Percentiles rank a stretch among this genome's conserved stretches.
phyloP scores from a whole-genome alignment of 2,888 invertebrate species.

The Palloptera scutellata region DNA sequence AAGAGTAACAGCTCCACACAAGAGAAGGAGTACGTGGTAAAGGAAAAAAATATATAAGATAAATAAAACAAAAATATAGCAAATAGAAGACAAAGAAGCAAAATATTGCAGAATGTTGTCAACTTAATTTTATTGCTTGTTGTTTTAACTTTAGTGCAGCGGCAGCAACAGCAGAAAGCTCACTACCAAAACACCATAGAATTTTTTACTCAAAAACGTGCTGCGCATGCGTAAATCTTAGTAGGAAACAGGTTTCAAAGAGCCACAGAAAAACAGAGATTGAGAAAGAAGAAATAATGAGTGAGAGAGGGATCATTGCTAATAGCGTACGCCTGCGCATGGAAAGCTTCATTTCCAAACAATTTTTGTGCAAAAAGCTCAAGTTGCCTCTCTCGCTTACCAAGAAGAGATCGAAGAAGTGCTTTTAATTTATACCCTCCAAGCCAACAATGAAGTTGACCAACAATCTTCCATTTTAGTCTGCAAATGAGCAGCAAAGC shows the following conservation, averaged over 20 bases:
- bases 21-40: no score
- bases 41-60: conserved; percentile 14
- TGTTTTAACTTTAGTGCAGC: not conserved
- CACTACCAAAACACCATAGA: not conserved
- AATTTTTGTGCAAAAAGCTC: no score
- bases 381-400: not conserved
- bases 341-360: not conserved
- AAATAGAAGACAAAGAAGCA: conserved; percentile 27
- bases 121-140: no score
- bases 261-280: not conserved
- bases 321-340: not conserved
- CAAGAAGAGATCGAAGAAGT: conserved; percentile 11
- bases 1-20: no score
- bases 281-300: no score
- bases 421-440: not conserved
- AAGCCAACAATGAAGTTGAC: conserved; percentile 56
- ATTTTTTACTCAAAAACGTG: conserved; percentile 18
- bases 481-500: conserved; percentile 63
- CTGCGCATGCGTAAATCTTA: conserved; percentile 36
- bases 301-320: conserved; percentile 24
- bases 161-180: conserved; percentile 4
- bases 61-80: conserved; percentile 19
- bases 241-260: conserved; percentile 16
- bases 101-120: conserved; percentile 35
- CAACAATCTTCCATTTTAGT: conserved; percentile 60